Percentiles rank a stretch among this genome's conserved stretches.
Conservation (phyloP, 2,888 invertebrate species). For the Lepidocyrtinus sp. region DNA sequence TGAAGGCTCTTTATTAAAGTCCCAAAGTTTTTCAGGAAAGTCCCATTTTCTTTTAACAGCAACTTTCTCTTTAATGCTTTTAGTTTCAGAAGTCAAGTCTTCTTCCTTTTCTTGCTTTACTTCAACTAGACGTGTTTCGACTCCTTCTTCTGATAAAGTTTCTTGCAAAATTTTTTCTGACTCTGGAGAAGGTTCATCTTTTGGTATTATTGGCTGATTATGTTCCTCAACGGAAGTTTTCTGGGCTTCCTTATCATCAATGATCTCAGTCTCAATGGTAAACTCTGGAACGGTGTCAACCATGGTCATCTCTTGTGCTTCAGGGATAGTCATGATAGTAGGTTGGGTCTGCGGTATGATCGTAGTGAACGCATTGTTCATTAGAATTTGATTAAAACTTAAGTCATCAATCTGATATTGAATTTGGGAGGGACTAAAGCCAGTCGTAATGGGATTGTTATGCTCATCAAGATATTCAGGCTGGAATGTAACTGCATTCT, state of each 20-base stretch:
- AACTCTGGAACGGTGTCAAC: slow-evolving; percentile 29
- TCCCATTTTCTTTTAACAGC: neutral
- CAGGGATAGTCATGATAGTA: neutral
- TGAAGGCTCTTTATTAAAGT: neutral
- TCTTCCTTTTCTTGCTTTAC: neutral
- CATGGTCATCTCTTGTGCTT: slow-evolving; percentile 2
- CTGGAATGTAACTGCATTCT: slow-evolving; percentile 33
- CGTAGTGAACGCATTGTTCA: neutral
- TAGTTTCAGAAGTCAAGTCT: neutral
- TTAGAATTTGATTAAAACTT: slow-evolving; percentile 32
- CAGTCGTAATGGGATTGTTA: slow-evolving; percentile 15
- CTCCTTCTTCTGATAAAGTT: too few relatives aligned
- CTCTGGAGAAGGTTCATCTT: neutral
- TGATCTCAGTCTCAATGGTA: slow-evolving; percentile 45
- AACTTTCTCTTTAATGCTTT: too few relatives aligned
- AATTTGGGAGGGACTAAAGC: slow-evolving; percentile 15
- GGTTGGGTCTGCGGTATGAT: neutral
- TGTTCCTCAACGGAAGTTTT: neutral
- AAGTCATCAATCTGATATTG: slow-evolving; percentile 45
- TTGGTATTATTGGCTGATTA: neutral
- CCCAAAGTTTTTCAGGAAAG: neutral
- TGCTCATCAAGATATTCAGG: slow-evolving; percentile 44
- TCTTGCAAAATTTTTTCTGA: neutral
- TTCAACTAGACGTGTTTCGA: too few relatives aligned
- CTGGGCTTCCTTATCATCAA: slow-evolving; percentile 1